Evolutionary conservation across 2,888 invertebrate species (phyloP).

Genomic region (Drosophila algonquin): DNA sequence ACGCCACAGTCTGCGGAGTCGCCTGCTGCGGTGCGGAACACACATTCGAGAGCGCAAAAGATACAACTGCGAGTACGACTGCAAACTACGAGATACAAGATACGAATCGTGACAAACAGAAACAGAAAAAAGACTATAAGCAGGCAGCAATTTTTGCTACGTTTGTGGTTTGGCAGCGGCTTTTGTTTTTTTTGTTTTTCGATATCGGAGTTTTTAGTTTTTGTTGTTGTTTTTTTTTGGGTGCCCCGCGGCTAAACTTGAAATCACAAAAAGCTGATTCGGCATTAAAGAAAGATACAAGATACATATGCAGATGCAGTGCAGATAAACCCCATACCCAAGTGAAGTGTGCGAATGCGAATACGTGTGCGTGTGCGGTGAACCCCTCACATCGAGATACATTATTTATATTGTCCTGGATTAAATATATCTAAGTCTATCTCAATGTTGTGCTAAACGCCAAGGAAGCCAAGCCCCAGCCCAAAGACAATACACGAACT

Average conservation of each 20-base stretch:
- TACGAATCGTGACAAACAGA: constrained; percentile 19
- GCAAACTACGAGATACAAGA: constrained; percentile 23
- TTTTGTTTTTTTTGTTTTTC: constrained; percentile 51
- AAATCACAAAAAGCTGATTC: constrained; percentile 74
- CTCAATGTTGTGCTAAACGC: constrained; percentile 55
- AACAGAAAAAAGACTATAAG: background rate
- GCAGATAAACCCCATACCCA: constrained; percentile 24
- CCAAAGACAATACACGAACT: background rate
- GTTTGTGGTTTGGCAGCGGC: constrained; percentile 48
- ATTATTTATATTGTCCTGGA: constrained; percentile 82
- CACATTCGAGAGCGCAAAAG: constrained; percentile 18
- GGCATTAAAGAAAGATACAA: constrained; percentile 56
- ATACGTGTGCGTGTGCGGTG: background rate
- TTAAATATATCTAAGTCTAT: constrained; percentile 80
- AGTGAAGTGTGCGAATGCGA: constrained; percentile 37
- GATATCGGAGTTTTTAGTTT: constrained; percentile 9
- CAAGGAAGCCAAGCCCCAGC: constrained; percentile 3
- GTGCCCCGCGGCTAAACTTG: constrained; percentile 73
- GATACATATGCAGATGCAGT: constrained; percentile 44
- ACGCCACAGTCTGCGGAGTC: constrained; percentile 57
- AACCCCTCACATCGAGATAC: constrained; percentile 69
- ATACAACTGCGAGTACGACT: constrained; percentile 5
- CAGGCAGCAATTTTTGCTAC: constrained; percentile 25
- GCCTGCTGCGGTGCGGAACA: constrained; percentile 59
- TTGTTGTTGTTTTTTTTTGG: constrained; percentile 36